These are phyloP conservation scores for Melanotaenia duboulayi DNA, from an alignment of 2,113 vertebrate species.

Conservation along the genomic window DNA sequence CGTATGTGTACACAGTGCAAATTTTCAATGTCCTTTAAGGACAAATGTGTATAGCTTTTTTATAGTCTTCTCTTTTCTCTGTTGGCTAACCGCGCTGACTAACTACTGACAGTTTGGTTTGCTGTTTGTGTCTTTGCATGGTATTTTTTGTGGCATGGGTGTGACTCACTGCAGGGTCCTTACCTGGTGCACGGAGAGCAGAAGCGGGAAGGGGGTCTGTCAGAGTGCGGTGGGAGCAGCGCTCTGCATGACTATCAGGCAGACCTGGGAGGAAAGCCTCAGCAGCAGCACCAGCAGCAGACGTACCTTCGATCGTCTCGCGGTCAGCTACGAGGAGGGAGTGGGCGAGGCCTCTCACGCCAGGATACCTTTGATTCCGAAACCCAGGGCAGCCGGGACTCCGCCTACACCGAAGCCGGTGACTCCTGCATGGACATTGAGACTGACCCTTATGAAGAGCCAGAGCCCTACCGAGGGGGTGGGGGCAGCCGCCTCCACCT, in stretches of 20 bases:
- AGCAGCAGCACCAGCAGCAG: slow-evolving; percentile 79
- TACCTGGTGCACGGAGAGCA: slow-evolving; percentile 91
- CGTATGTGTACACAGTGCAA: slow-evolving; percentile 7
- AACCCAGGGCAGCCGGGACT: slow-evolving; percentile 92
- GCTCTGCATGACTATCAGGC: slow-evolving; percentile 85
- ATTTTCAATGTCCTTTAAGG: neutral
- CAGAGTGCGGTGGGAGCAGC: slow-evolving; percentile 82
- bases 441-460: slow-evolving; percentile 92
- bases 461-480: slow-evolving; percentile 80
- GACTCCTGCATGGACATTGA: slow-evolving; percentile 96
- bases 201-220: slow-evolving; percentile 82
- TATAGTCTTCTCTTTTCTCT: slow-evolving; percentile 3
- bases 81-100: slow-evolving; percentile 64
- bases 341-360: slow-evolving; percentile 85
- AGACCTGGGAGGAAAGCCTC: slow-evolving; percentile 81
- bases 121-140: slow-evolving; percentile 84
- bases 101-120: slow-evolving; percentile 68
- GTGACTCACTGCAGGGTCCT: slow-evolving; percentile 85
- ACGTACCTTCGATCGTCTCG: slow-evolving; percentile 75
- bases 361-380: slow-evolving; percentile 96
- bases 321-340: slow-evolving; percentile 75
- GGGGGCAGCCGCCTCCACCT: slow-evolving; percentile 76
- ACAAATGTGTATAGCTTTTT: neutral
- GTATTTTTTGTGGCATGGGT: slow-evolving; percentile 67
- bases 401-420: slow-evolving; percentile 91